Base-by-base conservation (phyloP, 2,113 vertebrate genomes). In the Amblyornis subalaris region DNA sequence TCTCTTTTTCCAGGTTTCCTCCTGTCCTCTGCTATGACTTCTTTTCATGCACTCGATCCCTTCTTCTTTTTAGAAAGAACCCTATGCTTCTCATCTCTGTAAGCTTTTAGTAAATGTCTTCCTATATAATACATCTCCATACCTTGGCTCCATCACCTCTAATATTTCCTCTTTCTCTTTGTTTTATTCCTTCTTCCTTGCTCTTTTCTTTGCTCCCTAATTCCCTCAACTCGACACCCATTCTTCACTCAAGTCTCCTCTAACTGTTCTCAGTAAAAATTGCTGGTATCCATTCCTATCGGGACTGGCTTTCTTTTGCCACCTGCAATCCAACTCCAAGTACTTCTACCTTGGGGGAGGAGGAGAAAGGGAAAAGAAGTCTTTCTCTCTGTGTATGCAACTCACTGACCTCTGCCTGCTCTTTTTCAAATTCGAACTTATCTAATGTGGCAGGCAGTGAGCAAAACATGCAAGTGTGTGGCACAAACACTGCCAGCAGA, bases 261-360 rank as follows among this genome's bases (percentile, higher is more conserved):
- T 48, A 33, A 26, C 42, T 22, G 12, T 12, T 54, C 51, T 74
- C 35, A 44, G 48, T 9, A 80, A 74, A 45, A 83, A 57, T 73
- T 0, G 1, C 4, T 48, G 15, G 3, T 25, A 45, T 16, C 33
- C 2, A 0, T 29, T 88, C 47, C 60, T 60, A 0, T 8, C 31
- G 36, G 29, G 19, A 75, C 12, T 42, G 50, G 6, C 28, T 79
- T 54, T n/a, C 53, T 71, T 75, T 55, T 47, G 16, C 65, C 19
- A 12, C 31, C 23, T 67, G 20, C 28, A 51, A 50, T 72, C 42
- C 36, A 83, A 14, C 58, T 60, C 24, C 51, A 70, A 42, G 28
- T 42, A 31, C 50, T 60, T 26, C 23, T 9, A n/a, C 25, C 15
- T 23, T 45, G 24, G 12, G 9, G 28, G 5, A 72, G 22, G 4